Base-by-base conservation (phyloP, 2,888 invertebrate species). In the Pammene aurita region DNA sequence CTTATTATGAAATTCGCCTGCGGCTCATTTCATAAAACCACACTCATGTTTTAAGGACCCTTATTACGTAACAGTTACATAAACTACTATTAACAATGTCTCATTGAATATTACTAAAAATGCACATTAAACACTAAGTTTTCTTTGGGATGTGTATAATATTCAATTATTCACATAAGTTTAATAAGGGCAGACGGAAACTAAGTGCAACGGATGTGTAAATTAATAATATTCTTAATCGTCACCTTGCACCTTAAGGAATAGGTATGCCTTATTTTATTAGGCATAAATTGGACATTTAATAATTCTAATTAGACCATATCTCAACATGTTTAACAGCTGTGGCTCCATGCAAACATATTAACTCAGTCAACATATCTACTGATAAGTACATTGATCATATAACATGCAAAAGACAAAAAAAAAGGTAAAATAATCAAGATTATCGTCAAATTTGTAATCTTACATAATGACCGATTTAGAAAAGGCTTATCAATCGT, bases 291-390 rank as follows among this genome's bases (percentile, higher is more conserved):
- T 48, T 35, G 60, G 35, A 60, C 34, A 35, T 35, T 16, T 2
- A n/a, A 35, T 7, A 14, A 10, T 42, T 48, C 57, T 42, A 63
- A 42, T 42, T 57, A 67, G 63, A 67, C 35, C 67, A 63, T 66
- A 66, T 44, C 56, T 41, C 41, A 41, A 62, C 50, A 34, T 26
- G 26, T 18, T n/a, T 56, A 10, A 38, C 7, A 54, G n/a, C 42
- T 54, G 50, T 61, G 46, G 50, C 26, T 35, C 9, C 42, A 57
- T 42, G 18, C 57, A 57, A 55, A 4, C 11, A 11, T n/a, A n/a
- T 18, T 26, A 26, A 26, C 26, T 26, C 26, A 26, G 26, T 26
- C 26, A 26, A 26, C 26, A 26, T 26, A 26, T 26, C 26, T 26
- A 26, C 26, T 26, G 26, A 26, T 26, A 26, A 26, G 26, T 26